Conservation (phyloP, 2,113 vertebrate genomes). For the Syngnathus typhle region DNA sequence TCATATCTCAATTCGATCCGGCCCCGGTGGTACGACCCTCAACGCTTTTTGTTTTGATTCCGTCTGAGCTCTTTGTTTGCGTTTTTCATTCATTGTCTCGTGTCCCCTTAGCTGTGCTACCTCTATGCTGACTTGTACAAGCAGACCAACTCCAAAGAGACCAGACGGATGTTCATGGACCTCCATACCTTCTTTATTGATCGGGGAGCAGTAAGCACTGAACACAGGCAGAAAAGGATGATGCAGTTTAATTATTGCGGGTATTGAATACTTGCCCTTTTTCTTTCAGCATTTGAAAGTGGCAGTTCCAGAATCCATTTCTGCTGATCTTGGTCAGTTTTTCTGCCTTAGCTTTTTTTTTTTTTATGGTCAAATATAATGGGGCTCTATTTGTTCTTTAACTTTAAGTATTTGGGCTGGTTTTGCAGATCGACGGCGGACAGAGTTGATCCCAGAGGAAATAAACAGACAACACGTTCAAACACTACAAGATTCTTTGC, state of each 20-base stretch:
- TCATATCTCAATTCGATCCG: slow-evolving; percentile 96
- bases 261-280: background rate
- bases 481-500: slow-evolving; percentile 85
- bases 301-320: slow-evolving; percentile 86
- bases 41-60: background rate
- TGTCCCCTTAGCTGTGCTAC: slow-evolving; percentile 82
- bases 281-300: slow-evolving; percentile 86
- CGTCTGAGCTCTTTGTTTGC: background rate
- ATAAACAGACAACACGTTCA: slow-evolving; percentile 88
- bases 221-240: background rate
- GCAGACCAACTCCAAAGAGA: slow-evolving; percentile 97
- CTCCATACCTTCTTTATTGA: slow-evolving; percentile 90
- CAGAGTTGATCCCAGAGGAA: slow-evolving; percentile 90
- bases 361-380: background rate
- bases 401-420: background rate
- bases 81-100: background rate
- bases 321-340: slow-evolving; percentile 82
- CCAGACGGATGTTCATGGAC: slow-evolving; percentile 86
- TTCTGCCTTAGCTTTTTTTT: background rate
- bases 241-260: background rate
- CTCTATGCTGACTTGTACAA: slow-evolving; percentile 93
- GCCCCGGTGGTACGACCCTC: slow-evolving; percentile 80
- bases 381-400: background rate
- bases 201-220: slow-evolving; percentile 79
- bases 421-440: slow-evolving; percentile 80